Base-by-base conservation (phyloP, 2,888 invertebrate species). In the Magallana nippona region DNA sequence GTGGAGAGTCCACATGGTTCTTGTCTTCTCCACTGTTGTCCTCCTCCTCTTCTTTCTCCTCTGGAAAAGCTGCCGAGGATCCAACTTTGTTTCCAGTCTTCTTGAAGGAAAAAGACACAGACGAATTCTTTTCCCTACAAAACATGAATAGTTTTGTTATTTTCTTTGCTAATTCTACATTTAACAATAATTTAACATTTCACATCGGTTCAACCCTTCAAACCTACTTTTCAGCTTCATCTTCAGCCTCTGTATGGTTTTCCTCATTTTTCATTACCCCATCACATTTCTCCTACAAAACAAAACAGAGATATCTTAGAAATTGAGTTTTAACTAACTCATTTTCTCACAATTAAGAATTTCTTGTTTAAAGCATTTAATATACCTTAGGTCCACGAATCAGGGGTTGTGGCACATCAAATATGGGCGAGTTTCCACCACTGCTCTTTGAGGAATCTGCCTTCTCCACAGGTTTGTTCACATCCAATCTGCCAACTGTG, bases 101-200 rank as follows among this genome's bases (percentile, higher is more conserved):
- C 77, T 87, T 89, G 83, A 91, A 90, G 56, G 86, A 86, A 83
- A 91, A 91, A n/a, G 88, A 89, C 60, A 89, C 86, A 11, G 83
- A 84, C 56, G 78, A 56, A n/a, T 82, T 80, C 22, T 79, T 56
- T n/a, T 83, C 85, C 56, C 85, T 85, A 81, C 32, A 84, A 63
- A 55, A 19, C 55, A 44, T 11, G 2, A 78, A 8, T 55, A 2
- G 56, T 55, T 15, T 22, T 55, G 19, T 78, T 13, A 78, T 55
- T n/a, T 8, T 27, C 11, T 13, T 3, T 1, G 22, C 11, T 10
- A 10, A 22, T 32, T 11, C 3, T 71, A 13, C 13, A 27, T n/a
- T 60, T 60, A n/a, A 60, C 17, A n/a, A 58, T 17, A 58, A 60
- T 5, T 19, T 19, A 60, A n/a, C n/a, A n/a, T n/a, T n/a, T n/a